phyloP scores from a whole-genome alignment of 2,113 vertebrate species.

The Morone saxatilis region DNA sequence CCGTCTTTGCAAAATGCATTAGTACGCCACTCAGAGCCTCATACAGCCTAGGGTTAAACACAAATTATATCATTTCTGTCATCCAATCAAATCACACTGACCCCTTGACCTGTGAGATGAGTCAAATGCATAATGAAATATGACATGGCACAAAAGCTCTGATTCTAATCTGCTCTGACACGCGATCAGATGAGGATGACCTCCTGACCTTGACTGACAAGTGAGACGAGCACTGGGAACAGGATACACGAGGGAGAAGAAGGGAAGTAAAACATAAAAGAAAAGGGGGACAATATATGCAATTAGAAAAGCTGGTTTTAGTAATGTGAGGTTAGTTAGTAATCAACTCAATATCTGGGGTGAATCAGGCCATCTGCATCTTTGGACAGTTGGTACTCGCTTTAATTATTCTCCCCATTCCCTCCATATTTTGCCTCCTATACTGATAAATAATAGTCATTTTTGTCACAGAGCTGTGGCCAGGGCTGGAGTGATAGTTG shows the following conservation, averaged over 20 bases:
- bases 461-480: conserved; percentile 15
- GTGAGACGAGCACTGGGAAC: conserved; percentile 84
- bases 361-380: conserved; percentile 56
- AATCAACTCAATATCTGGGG: conserved; percentile 60
- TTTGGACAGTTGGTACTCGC: conserved; percentile 24
- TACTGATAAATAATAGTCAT: conserved; percentile 33
- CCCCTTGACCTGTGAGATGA: conserved; percentile 86
- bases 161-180: conserved; percentile 89
- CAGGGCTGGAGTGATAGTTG: conserved; percentile 22
- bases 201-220: conserved; percentile 87
- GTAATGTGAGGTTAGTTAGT: conserved; percentile 62
- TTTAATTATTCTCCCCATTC: conserved; percentile 36
- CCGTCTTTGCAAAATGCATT: conserved; percentile 76
- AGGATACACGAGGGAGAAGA: conserved; percentile 69
- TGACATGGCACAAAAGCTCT: conserved; percentile 85
- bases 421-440: conserved; percentile 24
- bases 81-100: conserved; percentile 88
- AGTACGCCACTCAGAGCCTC: conserved; percentile 75
- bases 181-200: conserved; percentile 86
- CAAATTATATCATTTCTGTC: conserved; percentile 88
- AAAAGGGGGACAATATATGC: conserved; percentile 36
- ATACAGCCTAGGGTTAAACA: conserved; percentile 84
- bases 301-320: conserved; percentile 65
- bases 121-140: conserved; percentile 90
- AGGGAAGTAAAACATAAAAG: conserved; percentile 64